These are phyloP conservation scores for Myopa testacea DNA, from an alignment of 2,888 invertebrate genomes.

Conservation along the genomic window DNA sequence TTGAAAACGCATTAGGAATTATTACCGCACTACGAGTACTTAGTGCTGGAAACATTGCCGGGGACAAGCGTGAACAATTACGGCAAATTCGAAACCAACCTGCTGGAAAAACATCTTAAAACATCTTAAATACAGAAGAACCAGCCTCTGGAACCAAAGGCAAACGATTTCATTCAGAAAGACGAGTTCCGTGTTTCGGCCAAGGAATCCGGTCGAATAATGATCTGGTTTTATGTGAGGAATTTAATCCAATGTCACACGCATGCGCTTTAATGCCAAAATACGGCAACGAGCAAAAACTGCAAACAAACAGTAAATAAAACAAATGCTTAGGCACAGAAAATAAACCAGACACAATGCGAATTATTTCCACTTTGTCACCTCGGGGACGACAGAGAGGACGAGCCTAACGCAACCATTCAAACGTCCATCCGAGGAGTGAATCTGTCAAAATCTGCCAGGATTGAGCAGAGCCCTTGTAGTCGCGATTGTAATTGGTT, in stretches of 20 bases:
- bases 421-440: constrained; percentile 1
- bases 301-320: constrained; percentile 8
- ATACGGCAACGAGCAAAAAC: constrained; percentile 4
- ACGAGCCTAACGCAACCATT: not conserved
- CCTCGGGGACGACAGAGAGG: constrained; percentile 43
- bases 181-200: not conserved
- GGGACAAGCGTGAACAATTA: not conserved
- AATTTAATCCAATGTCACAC: constrained; percentile 35
- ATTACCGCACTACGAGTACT: constrained; percentile 19
- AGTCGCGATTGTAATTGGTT: constrained; percentile 60
- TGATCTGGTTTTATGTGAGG: constrained; percentile 9
- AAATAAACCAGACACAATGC: constrained; percentile 42
- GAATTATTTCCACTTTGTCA: constrained; percentile 58
- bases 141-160: not conserved
- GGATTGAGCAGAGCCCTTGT: not conserved
- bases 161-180: not conserved
- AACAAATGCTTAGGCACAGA: constrained; percentile 33
- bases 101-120: constrained; percentile 40
- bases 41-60: constrained; percentile 23
- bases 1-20: constrained; percentile 24
- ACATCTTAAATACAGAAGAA: not conserved
- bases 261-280: constrained; percentile 28
- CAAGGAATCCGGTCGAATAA: constrained; percentile 1
- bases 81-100: constrained; percentile 4
- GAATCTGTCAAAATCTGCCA: constrained; percentile 9